Evolutionary conservation across 2,113 vertebrate species (phyloP).

Genomic region (Grammomys dolichurus): DNA sequence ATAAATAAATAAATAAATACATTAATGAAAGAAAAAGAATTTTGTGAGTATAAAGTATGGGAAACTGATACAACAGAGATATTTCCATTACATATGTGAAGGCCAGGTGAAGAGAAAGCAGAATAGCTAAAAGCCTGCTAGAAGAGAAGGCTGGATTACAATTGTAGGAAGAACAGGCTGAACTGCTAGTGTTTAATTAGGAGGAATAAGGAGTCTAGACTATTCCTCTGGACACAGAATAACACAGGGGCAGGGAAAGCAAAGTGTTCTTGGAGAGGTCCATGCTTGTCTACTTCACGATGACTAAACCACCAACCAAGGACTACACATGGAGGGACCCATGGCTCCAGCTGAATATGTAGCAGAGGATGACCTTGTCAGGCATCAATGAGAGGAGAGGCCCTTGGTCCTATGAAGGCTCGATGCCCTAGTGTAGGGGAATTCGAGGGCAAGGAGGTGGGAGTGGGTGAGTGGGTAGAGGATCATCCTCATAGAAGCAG

Average conservation of each 20-base stretch:
- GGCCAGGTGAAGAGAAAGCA: background rate
- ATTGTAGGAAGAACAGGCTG: background rate
- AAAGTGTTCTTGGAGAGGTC: background rate
- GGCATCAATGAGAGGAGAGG: too few relatives aligned
- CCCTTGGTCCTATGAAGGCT: too few relatives aligned
- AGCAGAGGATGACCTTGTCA: too few relatives aligned
- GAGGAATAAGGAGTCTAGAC: background rate
- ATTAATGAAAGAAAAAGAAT: background rate
- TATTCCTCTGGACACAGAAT: background rate
- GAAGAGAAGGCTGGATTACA: background rate
- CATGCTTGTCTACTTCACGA: background rate
- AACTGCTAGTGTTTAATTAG: background rate
- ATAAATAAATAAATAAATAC: too few relatives aligned
- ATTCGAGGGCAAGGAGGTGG: too few relatives aligned
- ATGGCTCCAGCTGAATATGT: too few relatives aligned
- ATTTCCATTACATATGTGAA: background rate
- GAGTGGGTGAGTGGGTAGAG: too few relatives aligned
- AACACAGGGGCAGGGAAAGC: background rate
- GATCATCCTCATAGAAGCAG: too few relatives aligned
- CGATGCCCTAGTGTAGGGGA: too few relatives aligned
- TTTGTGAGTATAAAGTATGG: background rate
- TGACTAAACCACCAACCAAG: too few relatives aligned
- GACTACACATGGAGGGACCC: too few relatives aligned
- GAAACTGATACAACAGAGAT: background rate
- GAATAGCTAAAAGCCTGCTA: background rate